Base-by-base conservation (phyloP, 2,888 invertebrate genomes). In the Nomada ruficornis region DNA sequence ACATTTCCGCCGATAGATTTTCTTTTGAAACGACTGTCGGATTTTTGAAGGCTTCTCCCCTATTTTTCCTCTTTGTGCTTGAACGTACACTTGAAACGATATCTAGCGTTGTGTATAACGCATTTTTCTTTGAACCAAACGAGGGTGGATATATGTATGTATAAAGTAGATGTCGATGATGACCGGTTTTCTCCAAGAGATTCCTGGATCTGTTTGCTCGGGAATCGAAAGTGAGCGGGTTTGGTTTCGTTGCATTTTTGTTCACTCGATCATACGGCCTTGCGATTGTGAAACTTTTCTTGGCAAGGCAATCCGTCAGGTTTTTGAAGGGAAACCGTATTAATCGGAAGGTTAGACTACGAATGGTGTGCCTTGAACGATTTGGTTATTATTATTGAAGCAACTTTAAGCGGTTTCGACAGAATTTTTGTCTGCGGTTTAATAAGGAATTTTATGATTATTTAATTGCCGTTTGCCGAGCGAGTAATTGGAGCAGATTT, bases 201-300 rank as follows among this genome's bases (percentile, higher is more conserved):
- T 57, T 57, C 65, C 3, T 57, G 7, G 29, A 1, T 47, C 29
- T 42, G 42, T 36, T 63, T 57, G 13, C 9, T 47, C 20, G 26
- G 18, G 44, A n/a, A 29, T 63, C 65, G 65, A 65, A 57, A 29
- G 20, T 29, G 26, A 47, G 20, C 29, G 29, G 52, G 26, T 64
- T 72, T 11, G 67, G 20, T 42, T 44, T 15, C 44, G 57, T 59
- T 13, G 23, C 18, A 57, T 57, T 57, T 69, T 68, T 67, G 20
- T 42, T 55, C 9, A 9, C 15, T 23, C 60, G 29, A 9, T 29
- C 1, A 11, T 7, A 15, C 54, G 54, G 36, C 54, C 67, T 54
- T 54, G 54, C 36, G 54, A 54, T 67, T 54, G 54, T 42, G 67
- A 54, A 54, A 67, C 54, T 67, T 65, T 52, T n/a, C 15, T 36